Evolutionary conservation across 2,888 invertebrate genomes (phyloP), one percentile per base, ranked within the genome.

Genomic region (Heliconius ethilla): DNA sequence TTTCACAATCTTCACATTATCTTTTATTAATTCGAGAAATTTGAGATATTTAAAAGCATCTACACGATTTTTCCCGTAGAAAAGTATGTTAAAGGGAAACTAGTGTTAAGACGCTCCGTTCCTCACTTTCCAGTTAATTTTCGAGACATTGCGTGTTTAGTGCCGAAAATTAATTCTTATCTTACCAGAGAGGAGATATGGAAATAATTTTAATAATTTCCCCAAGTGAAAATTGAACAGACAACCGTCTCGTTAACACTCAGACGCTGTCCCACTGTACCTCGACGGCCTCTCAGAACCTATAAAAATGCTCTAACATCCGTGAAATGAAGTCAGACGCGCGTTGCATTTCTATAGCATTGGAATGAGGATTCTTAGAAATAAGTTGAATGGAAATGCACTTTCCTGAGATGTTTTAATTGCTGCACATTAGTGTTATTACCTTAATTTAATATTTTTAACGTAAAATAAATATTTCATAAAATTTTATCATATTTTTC

Each of bases 281-380:
- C 15, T 18, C 18, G 18, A 7, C 22, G 18, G 1, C 3, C 22
- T 25, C 4, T 62, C 29, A 18, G 70, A 29, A 70, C 25, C 33
- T 70, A 25, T 62, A 73, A 73, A 62, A 25, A 13, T 27, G 62
- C 63, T 25, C 25, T 63, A 63, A 37, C 15, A 37, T 62, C 72
- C 22, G 72, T 29, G 59, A 72, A 72, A 59, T 59, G 55, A 62
- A 73, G 40, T 40, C 73, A 62, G 55, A 15, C 18, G 62, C 62
- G 25, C 37, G n/a, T 37, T 33, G 62, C 73, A 73, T 73, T 63
- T 63, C 37, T 11, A 6, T 13, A 40, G 73, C n/a, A 27, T 73
- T 40, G 73, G 59, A 73, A 73, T 63, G 40, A 63, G 9, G 9
- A 73, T 73, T 73, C 73, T 73, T 63, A 18, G 73, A 73, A 63